Base-by-base conservation (phyloP, 2,888 invertebrate species). In the Pammene fasciana region DNA sequence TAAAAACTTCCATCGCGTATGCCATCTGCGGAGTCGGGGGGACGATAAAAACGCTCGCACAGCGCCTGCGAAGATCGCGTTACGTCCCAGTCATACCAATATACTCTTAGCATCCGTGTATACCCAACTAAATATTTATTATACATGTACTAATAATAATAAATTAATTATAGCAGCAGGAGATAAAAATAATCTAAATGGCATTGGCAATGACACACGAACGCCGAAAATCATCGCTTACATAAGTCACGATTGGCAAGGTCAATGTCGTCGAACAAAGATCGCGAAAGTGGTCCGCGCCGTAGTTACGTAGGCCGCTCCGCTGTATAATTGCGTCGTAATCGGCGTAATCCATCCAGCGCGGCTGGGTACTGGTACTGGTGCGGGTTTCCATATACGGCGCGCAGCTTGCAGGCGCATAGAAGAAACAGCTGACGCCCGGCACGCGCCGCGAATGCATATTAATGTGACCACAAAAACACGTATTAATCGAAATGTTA, bases 391-490 rank as follows among this genome's bases (percentile, higher is more conserved):
- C 91, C 91, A 84, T 92, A 84, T 89, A 91, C 83, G 92, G 90
- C 79, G 82, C 82, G 88, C 92, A 91, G 91, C 92, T 90, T 90
- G 91, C 79, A 67, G 83, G 81, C 85, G 81, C 87, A 87, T 90
- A 90, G 89, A 87, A 90, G 87, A 89, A 87, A 89, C 92, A 92
- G 90, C 92, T 92, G 92, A 92, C 86, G 86, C 85, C 74, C 83
- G 85, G 91, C 91, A 90, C 92, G 91, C 89, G 90, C 87, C 85
- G 83, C 84, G 81, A 82, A 84, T 87, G 89, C 89, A 90, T 90
- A 90, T 89, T 90, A 86, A 91, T 89, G 88, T 81, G 76, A 75
- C 80, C 84, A 89, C 84, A 89, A 89, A 86, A 89, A 88, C 82
- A 79, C 75, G 79, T 79, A 86, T n/a, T 86, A 86, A 86, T 87